Percentiles rank a stretch among this genome's conserved stretches.
phyloP scores from a whole-genome alignment of 2,888 invertebrate genomes.

The Coleophora deauratella region DNA sequence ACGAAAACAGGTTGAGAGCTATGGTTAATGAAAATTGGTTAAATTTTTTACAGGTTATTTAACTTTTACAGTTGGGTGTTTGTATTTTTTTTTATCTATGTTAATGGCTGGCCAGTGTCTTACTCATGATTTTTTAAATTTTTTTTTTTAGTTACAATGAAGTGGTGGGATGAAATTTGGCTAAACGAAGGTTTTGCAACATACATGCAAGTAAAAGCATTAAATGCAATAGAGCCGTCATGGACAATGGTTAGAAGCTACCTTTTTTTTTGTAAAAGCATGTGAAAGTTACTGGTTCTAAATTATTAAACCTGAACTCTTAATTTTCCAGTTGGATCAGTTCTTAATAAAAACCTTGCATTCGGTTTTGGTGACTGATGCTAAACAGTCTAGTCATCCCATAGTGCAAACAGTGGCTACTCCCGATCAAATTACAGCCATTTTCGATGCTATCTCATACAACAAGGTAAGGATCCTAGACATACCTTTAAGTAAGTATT shows the following conservation, averaged over 20 bases:
- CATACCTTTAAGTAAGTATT: too few relatives aligned
- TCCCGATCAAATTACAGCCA: conserved; percentile 92
- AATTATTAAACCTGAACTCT: too few relatives aligned
- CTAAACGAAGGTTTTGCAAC: conserved; percentile 93
- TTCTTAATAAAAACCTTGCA: conserved; percentile 83
- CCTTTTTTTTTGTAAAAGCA: conserved; percentile 1
- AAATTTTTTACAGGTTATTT: too few relatives aligned
- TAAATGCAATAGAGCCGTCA: conserved; percentile 79
- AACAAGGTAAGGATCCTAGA: conserved; percentile 80
- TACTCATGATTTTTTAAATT: too few relatives aligned
- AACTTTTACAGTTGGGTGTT: too few relatives aligned
- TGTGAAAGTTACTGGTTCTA: too few relatives aligned
- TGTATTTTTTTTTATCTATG: too few relatives aligned
- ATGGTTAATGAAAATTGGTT: too few relatives aligned
- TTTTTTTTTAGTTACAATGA: conserved; percentile 83
- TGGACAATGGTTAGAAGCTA: conserved; percentile 82
- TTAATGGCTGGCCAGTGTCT: too few relatives aligned
- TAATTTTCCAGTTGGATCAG: conserved; percentile 82
- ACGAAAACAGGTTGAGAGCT: too few relatives aligned
- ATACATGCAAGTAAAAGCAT: conserved; percentile 89
- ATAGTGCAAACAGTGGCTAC: conserved; percentile 89
- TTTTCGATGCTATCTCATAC: conserved; percentile 94
- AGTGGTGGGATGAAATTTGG: conserved; percentile 96
- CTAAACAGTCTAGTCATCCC: conserved; percentile 89
- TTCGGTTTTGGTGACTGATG: conserved; percentile 81